Base-by-base conservation (phyloP, 2,888 invertebrate species). In the Pyralis farinalis region DNA sequence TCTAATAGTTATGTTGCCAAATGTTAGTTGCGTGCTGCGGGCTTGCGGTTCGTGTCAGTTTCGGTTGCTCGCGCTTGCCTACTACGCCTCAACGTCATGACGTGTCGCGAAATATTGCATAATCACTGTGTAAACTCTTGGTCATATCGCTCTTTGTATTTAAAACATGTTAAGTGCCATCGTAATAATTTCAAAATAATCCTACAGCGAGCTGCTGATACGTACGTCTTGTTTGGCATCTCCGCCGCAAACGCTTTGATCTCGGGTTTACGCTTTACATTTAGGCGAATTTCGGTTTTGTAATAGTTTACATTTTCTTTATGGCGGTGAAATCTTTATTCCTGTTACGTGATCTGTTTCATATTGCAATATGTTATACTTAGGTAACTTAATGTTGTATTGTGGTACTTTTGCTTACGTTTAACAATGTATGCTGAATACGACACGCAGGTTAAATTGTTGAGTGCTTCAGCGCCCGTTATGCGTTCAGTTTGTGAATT, bases 401-500 rank as follows among this genome's bases (percentile, higher is more conserved):
- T 25, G 25, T 16, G 2, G 16, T 16, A 16, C 4, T 16, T 16
- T 4, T 16, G 16, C 16, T 16, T 16, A 4, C 16, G 4, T 16
- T 16, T 25, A 25, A 25, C 25, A 25, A 4, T 25, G 25, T 25
- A 25, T 3, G n/a, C 25, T 46, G 53, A 49, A 25, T 25, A 25
- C 25, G 25, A 25, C 25, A 25, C 25, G 25, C 25, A 42, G 35
- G 25, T 45, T 32, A 40, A 36, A 34, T 44, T 46, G 65, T 64
- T 61, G 55, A 73, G 63, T 64, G 68, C 71, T 70, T 69, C 70
- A 65, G 74, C 63, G 59, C 61, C 37, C 28, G 60, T 66, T 62
- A 63, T 67, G 65, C 64, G 71, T 71, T 72, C 68, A 64, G 73
- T 78, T 77, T 71, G 73, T 79, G 83, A 82, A 86, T 85, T 81